Evolutionary conservation across 2,888 invertebrate species (phyloP), one percentile per base, ranked within the genome.

Genomic region (Cinara cedri): DNA sequence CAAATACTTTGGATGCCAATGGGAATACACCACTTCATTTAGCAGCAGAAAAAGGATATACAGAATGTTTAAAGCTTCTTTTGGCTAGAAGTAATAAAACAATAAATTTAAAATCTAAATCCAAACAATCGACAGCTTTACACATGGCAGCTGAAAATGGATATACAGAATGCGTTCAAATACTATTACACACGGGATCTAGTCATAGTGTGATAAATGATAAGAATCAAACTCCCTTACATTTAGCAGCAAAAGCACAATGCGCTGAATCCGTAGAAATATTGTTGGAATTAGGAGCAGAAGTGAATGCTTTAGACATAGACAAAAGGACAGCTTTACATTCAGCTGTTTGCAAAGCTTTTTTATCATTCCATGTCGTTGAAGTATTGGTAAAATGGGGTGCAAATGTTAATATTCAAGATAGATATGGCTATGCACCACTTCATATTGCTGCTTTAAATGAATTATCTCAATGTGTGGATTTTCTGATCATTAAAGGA

Each of bases 91-190:
- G 93, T 68, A 89, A 90, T 81, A 89, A 90, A 1, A 90, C 93
- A 84, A 88, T 92, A 1, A 90, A 93, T 83, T 89, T 90, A 0
- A 88, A 90, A 82, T 92, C 92, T 62, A 89, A 90, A 8, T 92
- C 91, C 81, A 91, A 92, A 83, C 92, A 92, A 82, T 91, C 92
- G 14, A 93, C 93, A 0, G 91, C 94, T 0, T 84, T 95, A 78
- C 96, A 96, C 87, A 87, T 96, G 82, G 95, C 96, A 0, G 95
- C 96, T 0, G 95, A 95, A 84, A 93, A 93, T 80, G 95, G 95
- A 1, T 93, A 93, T 84, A 89, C 89, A 14, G 93, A 95, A 74
- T 94, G 94, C 83, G 90, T 95, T 0, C 91, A 92, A 83, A 86
- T 93, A 63, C 85, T 95, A 60, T 84, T 95, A 55, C 88, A 90